Base-by-base conservation (phyloP, 2,797 vertebrate species). In the Garrulus glandarius region DNA sequence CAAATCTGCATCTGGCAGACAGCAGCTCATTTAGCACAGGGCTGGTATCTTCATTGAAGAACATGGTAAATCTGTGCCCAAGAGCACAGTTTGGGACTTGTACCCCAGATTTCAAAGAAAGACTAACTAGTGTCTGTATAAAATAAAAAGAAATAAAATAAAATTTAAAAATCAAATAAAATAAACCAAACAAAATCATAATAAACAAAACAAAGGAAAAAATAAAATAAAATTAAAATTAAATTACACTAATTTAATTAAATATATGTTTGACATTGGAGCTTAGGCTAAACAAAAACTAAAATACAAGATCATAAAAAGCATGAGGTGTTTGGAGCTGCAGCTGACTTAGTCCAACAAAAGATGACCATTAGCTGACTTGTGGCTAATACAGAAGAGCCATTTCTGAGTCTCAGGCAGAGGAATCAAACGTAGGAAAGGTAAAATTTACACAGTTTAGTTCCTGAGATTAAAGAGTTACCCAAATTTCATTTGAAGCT, bases 1-100 rank as follows among this genome's bases (percentile, higher is more conserved):
- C 0, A 0, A 76, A 36, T 23, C 41, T 23, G 19, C 15, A 47
- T 49, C 26, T 47, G 34, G 41, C 4, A 5, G 15, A 52, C 21
- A 29, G 19, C 19, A 46, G 9, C 18, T 71, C 3, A 0, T 52
- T 63, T 24, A 50, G 41, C 23, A 41, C 6, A 24, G 34, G 21
- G 21, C 3, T 72, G 32, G 14, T 47, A 15, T 21, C 32, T 85
- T 57, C 30, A 26, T 4, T 1, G 11, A 74, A 63, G 30, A 27
- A 19, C 20, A 22, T 4, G 4, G 44, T 32, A 65, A 49, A 53
- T 30, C 29, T 3, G 5, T 65, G 18, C 10, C 56, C 5, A 10
- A 71, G 23, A 53, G 32, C 36, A 39, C 13, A 14, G 1, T 15
- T 70, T 47, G 12, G 36, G 5, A 47, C 75, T 34, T 41, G 61